These are phyloP conservation scores for Danaus melanippus DNA, from an alignment of 1,140 invertebrate genomes.

Conservation along the genomic window DNA sequence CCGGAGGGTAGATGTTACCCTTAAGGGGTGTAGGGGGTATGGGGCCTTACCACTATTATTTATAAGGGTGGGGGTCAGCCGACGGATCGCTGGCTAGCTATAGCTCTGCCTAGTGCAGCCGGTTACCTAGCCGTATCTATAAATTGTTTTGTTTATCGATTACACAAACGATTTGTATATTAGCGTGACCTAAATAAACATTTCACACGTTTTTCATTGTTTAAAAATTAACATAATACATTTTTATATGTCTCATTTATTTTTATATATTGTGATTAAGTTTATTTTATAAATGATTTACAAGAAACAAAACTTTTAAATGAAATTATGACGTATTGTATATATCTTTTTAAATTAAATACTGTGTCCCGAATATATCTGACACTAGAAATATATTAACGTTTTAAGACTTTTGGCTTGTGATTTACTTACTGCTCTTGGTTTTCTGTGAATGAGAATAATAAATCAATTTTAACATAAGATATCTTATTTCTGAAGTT, in stretches of 20 bases:
- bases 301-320: too few relatives aligned
- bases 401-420: too few relatives aligned
- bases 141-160: conserved; percentile 49
- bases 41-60: conserved; percentile 68
- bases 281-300: neutral
- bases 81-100: conserved; percentile 51
- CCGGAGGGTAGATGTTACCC: conserved; percentile 61
- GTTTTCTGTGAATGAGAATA: too few relatives aligned
- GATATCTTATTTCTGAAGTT: too few relatives aligned
- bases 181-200: neutral
- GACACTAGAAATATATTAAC: too few relatives aligned
- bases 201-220: neutral
- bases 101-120: conserved; percentile 41
- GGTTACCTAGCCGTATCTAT: conserved; percentile 40
- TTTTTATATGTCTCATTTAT: neutral
- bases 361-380: too few relatives aligned
- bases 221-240: conserved; percentile 3
- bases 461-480: too few relatives aligned
- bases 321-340: too few relatives aligned
- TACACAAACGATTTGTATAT: conserved; percentile 12
- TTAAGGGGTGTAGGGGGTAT: conserved; percentile 52
- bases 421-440: too few relatives aligned
- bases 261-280: neutral
- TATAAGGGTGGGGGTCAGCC: conserved; percentile 68
- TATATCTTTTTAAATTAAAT: too few relatives aligned